Base-by-base conservation (phyloP, 2,113 vertebrate species). In the Nothocercus nigrocapillus region DNA sequence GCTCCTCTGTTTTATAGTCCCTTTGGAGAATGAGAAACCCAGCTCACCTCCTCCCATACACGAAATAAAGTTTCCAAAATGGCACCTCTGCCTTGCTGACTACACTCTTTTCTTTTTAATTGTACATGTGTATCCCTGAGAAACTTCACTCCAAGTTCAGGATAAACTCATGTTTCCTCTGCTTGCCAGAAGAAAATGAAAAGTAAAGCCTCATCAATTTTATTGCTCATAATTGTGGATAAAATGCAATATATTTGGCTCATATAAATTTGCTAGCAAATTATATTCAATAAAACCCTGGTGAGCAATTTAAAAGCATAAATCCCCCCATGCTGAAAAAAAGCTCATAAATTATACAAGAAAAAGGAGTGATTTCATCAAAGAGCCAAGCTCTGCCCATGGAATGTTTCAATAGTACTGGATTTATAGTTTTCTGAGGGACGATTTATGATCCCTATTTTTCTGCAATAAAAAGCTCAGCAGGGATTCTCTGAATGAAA, bases 361-460 rank as follows among this genome's bases (percentile, higher is more conserved):
- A 89, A 89, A 92, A 97, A 98, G 95, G 95, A 97, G 95, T 97
- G 96, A 97, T 98, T 98, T 98, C 97, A 98, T 98, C 97, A 97
- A 98, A 97, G 97, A 97, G 94, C 97, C 97, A 98, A 96, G 91
- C 93, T 97, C 89, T 90, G 91, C 93, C 95, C 88, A 91, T 97
- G 97, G 97, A 98, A 98, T 98, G 97, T 98, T 98, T 98, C 97
- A 98, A 98, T 98, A 97, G 97, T 97, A 95, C 91, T 93, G 94
- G 97, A 97, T 98, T 97, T 98, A 98, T 97, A 97, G 96, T 96
- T 96, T 97, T 98, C 96, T 96, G 88, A 86, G 90, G 94, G 91
- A 96, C 93, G 58, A 98, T 98, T 98, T 98, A 98, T 82, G 44
- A 94, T 80, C 82, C 92, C 96, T 98, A 97, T 97, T 98, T 97